Conservation (phyloP, 1,140 invertebrate species). For the Drosophila trapezifrons region DNA sequence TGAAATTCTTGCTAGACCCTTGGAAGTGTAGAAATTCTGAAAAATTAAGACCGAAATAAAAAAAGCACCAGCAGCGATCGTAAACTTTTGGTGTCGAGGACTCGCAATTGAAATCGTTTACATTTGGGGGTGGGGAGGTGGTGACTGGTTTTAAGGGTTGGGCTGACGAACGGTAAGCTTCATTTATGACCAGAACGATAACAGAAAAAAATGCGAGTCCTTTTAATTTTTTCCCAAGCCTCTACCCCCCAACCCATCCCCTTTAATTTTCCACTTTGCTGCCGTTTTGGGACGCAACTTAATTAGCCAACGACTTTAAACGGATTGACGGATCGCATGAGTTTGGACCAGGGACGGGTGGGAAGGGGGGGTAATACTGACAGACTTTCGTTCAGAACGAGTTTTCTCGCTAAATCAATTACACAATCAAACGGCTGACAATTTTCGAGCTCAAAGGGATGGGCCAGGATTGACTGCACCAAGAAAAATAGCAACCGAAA, state of each 20-base stretch:
- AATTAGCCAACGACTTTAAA: conserved; percentile 75
- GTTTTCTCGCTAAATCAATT: conserved; percentile 70
- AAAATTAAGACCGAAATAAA: conserved; percentile 47
- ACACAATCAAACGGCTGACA: conserved; percentile 71
- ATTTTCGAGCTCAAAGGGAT: conserved; percentile 35
- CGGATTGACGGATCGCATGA: conserved; percentile 42
- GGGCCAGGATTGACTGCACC: background rate
- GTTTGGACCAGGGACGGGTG: too few species aligned
- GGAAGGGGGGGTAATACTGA: background rate
- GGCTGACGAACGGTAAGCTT: conserved; percentile 13
- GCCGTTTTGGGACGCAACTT: conserved; percentile 55
- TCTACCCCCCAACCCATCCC: background rate
- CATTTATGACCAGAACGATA: conserved; percentile 47
- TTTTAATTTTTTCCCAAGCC: background rate
- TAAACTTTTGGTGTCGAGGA: conserved; percentile 45
- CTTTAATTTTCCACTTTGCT: conserved; percentile 36
- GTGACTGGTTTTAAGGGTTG: conserved; percentile 2
- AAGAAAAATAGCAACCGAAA: background rate
- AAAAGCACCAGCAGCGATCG: conserved; percentile 40
- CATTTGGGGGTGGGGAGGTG: background rate
- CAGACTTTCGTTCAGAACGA: conserved; percentile 1
- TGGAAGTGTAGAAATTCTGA: conserved; percentile 15
- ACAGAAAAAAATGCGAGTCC: conserved; percentile 25
- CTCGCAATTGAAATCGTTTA: conserved; percentile 44
- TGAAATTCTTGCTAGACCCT: background rate